A percentile compares a stretch with the other conserved stretches of the same genome.
Conservation (phyloP, 2,797 vertebrate genomes). For the Chelonia mydas region DNA sequence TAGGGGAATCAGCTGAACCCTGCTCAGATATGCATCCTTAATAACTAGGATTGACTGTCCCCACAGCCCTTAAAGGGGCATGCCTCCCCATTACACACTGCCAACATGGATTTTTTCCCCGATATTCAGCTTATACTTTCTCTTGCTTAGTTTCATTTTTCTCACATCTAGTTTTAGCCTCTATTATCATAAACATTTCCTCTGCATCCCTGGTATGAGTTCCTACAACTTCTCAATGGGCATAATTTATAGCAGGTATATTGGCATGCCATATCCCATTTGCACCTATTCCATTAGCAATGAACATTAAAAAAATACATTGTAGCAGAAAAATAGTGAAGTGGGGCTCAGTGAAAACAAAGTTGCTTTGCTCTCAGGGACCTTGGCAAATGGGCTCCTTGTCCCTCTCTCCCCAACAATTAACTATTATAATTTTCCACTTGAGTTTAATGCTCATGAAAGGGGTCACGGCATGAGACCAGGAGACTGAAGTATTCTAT, state of each 20-base stretch:
- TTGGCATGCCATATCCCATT: neutral
- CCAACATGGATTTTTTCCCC: too few species aligned
- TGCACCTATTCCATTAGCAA: neutral
- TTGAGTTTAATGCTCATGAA: neutral
- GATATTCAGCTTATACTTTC: neutral
- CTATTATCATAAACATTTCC: neutral
- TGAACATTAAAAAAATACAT: neutral
- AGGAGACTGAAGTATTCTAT: neutral
- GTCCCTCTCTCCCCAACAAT: neutral
- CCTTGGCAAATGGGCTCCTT: neutral
- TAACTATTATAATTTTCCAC: neutral
- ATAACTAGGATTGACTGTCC: too few species aligned
- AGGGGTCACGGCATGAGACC: rapidly evolving
- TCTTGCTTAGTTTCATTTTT: neutral
- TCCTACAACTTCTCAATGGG: neutral
- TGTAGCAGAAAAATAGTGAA: neutral
- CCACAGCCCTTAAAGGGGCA: too few species aligned
- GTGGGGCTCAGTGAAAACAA: neutral
- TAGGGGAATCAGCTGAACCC: neutral
- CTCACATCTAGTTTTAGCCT: neutral
- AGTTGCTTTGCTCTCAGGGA: neutral
- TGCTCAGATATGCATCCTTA: neutral
- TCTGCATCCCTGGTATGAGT: neutral
- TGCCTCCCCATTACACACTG: too few species aligned
- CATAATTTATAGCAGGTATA: neutral